A percentile compares a stretch with the other conserved stretches of the same genome.
phyloP scores from a whole-genome alignment of 1,140 invertebrate genomes.

The Ectropis grisescens region DNA sequence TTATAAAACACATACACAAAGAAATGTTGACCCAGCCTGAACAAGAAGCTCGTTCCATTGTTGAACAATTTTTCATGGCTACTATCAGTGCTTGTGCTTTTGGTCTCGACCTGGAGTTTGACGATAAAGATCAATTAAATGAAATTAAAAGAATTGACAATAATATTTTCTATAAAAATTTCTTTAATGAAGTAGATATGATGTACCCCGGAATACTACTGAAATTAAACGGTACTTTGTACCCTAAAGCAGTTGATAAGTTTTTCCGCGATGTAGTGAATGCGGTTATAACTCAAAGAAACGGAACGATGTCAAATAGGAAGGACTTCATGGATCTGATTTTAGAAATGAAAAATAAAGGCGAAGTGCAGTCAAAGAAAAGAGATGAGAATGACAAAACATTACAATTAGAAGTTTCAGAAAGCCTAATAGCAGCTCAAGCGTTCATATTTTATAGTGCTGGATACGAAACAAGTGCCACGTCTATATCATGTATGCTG shows the following conservation, averaged over 20 bases:
- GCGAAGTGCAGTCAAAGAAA: constrained; percentile 13
- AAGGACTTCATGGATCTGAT: constrained; percentile 34
- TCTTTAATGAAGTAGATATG: constrained; percentile 32
- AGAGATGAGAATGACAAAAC: constrained; percentile 4
- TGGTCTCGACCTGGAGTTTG: constrained; percentile 67
- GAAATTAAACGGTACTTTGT: constrained; percentile 18
- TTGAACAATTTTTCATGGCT: constrained; percentile 50
- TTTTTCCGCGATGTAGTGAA: constrained; percentile 24
- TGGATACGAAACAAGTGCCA: constrained; percentile 36
- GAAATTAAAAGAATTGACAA: too few species aligned
- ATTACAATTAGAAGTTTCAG: constrained; percentile 11
- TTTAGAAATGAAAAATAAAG: constrained; percentile 36
- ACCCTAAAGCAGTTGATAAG: constrained; percentile 12
- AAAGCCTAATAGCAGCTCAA: constrained; percentile 21
- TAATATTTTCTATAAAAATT: too few species aligned
- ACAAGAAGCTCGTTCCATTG: constrained; percentile 49
- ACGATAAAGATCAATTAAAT: too few species aligned
- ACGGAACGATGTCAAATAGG: constrained; percentile 12
- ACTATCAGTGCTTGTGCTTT: constrained; percentile 71
- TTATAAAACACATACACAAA: constrained; percentile 11
- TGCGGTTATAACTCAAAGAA: constrained; percentile 6
- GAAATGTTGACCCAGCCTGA: constrained; percentile 11
- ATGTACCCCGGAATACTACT: constrained; percentile 30
- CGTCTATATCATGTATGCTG: constrained; percentile 21
- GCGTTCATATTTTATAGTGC: constrained; percentile 42